Percentiles rank a stretch among this genome's conserved stretches.
phyloP scores from a whole-genome alignment of 2,797 vertebrate genomes.

The Tenualosa thibaudeaui region DNA sequence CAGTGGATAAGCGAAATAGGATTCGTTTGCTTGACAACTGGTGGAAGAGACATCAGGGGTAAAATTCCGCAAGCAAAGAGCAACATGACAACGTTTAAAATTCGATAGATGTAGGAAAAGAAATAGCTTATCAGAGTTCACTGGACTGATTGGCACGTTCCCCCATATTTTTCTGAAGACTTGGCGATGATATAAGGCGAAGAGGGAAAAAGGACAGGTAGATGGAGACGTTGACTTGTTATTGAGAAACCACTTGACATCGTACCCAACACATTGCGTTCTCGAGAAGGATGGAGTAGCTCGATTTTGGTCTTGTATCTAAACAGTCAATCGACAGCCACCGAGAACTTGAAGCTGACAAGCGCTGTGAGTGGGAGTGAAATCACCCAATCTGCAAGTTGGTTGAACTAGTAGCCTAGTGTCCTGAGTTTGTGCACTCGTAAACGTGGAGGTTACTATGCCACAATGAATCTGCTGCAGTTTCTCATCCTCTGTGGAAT shows the following conservation, averaged over 20 bases:
- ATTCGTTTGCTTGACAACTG: background rate
- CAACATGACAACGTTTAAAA: conserved; percentile 1
- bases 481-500: conserved; percentile 75
- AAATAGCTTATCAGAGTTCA: background rate
- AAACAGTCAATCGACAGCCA: background rate
- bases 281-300: background rate
- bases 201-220: conserved; percentile 5
- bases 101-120: background rate
- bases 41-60: background rate
- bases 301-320: background rate
- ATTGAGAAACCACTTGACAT: conserved; percentile 18
- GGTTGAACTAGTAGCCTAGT: background rate
- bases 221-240: conserved; percentile 20
- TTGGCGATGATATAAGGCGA: background rate
- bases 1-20: background rate
- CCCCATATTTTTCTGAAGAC: background rate
- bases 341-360: background rate
- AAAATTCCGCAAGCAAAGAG: background rate
- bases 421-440: conserved; percentile 66
- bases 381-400: conserved; percentile 29
- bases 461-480: conserved; percentile 76
- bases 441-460: conserved; percentile 68
- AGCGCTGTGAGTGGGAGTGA: background rate
- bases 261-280: background rate
- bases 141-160: background rate